Percentiles rank a stretch among this genome's conserved stretches.
phyloP scores from a whole-genome alignment of 2,888 invertebrate genomes.

The Copidosoma aretas region DNA sequence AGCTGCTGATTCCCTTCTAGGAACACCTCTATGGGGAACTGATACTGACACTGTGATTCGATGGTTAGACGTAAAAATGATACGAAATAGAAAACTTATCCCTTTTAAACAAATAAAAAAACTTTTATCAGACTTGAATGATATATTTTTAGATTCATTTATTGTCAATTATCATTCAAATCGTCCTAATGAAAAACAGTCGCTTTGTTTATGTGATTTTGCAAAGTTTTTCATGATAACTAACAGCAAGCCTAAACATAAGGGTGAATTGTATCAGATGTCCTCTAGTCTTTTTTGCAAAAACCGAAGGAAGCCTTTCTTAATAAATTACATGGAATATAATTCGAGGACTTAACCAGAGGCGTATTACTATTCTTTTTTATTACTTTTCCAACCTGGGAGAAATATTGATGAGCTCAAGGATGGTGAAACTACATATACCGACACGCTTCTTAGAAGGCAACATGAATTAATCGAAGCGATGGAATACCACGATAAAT shows the following conservation, averaged over 20 bases:
- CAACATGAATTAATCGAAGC: neutral
- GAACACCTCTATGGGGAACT: conserved; percentile 51
- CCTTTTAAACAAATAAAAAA: conserved; percentile 24
- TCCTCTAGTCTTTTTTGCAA: neutral
- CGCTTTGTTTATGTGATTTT: conserved; percentile 35
- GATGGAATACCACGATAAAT: conserved; percentile 11
- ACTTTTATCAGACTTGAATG: conserved; percentile 38
- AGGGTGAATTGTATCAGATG: conserved; percentile 5
- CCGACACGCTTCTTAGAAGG: neutral
- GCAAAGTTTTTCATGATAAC: neutral
- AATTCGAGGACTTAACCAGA: conserved; percentile 1
- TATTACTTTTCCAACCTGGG: conserved; percentile 37
- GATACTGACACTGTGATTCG: conserved; percentile 51
- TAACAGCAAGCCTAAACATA: neutral
- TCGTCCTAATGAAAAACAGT: conserved; percentile 39
- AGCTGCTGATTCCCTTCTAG: conserved; percentile 52
- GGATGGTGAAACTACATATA: conserved; percentile 9
- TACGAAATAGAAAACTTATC: conserved; percentile 38
- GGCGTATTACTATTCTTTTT: neutral
- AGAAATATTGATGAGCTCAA: conserved; percentile 33
- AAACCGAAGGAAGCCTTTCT: conserved; percentile 3
- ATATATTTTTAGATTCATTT: conserved; percentile 15
- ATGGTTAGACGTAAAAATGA: conserved; percentile 49
- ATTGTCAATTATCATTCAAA: conserved; percentile 8
- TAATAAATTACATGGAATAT: neutral